phyloP scores from a whole-genome alignment of 2,888 invertebrate species.

The Dryocosmus kuriphilus region DNA sequence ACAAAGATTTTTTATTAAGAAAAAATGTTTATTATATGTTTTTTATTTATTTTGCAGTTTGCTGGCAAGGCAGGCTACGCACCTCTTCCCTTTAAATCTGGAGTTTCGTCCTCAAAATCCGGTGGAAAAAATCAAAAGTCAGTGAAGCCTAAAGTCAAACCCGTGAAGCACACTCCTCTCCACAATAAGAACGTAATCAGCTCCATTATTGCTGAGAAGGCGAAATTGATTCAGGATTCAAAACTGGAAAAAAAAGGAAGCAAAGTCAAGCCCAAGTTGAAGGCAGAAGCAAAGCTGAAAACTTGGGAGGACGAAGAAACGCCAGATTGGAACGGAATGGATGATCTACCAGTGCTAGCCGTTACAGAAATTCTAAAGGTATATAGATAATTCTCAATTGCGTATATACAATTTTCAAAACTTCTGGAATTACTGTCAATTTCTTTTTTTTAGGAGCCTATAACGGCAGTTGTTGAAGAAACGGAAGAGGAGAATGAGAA shows the following conservation, averaged over 20 bases:
- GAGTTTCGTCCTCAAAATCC: conserved; percentile 61
- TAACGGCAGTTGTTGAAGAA: conserved; percentile 47
- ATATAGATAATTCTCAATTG: neutral
- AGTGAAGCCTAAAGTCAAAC: conserved; percentile 67
- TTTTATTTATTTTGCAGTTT: conserved; percentile 58
- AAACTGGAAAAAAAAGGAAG: conserved; percentile 76
- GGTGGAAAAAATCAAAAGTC: conserved; percentile 64
- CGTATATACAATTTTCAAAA: neutral
- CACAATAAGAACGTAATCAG: conserved; percentile 74
- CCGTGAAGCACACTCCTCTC: conserved; percentile 71
- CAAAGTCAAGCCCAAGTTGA: conserved; percentile 86
- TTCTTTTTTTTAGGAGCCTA: conserved; percentile 44
- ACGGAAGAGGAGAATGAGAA: conserved; percentile 54
- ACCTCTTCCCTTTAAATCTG: conserved; percentile 69
- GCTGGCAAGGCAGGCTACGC: conserved; percentile 65
- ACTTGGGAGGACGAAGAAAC: conserved; percentile 80
- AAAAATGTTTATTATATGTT: neutral
- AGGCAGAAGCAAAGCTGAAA: conserved; percentile 85
- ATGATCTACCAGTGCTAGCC: conserved; percentile 18
- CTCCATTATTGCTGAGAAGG: conserved; percentile 74
- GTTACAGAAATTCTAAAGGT: conserved; percentile 16
- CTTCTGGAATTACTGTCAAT: neutral
- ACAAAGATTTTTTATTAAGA: neutral
- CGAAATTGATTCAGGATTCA: conserved; percentile 70
- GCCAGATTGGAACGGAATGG: conserved; percentile 69